Conservation (phyloP, 2,113 vertebrate genomes). For the Lamprotornis superbus region DNA sequence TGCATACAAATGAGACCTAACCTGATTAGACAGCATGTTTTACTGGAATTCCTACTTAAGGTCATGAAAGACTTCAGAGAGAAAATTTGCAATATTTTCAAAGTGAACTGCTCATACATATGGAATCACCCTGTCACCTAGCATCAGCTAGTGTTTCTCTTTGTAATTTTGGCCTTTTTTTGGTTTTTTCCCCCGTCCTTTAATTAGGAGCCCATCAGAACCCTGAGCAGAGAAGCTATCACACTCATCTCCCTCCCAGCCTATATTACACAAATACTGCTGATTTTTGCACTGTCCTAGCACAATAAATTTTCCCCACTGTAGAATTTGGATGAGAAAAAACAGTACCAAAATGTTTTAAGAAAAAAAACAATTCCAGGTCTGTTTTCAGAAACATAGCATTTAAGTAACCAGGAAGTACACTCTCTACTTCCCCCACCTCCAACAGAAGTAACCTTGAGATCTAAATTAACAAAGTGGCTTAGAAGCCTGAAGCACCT, state of each 20-base stretch:
- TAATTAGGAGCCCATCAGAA: neutral
- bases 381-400: neutral
- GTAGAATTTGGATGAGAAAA: neutral
- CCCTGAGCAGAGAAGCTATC: neutral
- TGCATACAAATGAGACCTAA: conserved; percentile 51
- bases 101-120: conserved; percentile 17
- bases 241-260: neutral
- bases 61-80: conserved; percentile 43
- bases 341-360: too few relatives aligned
- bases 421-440: fast-evolving
- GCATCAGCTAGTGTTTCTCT: neutral
- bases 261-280: neutral
- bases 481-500: neutral
- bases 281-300: neutral
- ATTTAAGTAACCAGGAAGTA: neutral
- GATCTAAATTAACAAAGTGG: neutral
- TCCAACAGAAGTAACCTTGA: neutral
- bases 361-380: fast-evolving
- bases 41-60: conserved; percentile 58
- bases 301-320: neutral
- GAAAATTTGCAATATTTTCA: conserved; percentile 20
- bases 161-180: neutral
- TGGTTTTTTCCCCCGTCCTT: fast-evolving
- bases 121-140: neutral
- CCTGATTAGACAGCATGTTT: conserved; percentile 54